Evolutionary conservation across 2,888 invertebrate species (phyloP).

Genomic region (Calameuta filiformis): DNA sequence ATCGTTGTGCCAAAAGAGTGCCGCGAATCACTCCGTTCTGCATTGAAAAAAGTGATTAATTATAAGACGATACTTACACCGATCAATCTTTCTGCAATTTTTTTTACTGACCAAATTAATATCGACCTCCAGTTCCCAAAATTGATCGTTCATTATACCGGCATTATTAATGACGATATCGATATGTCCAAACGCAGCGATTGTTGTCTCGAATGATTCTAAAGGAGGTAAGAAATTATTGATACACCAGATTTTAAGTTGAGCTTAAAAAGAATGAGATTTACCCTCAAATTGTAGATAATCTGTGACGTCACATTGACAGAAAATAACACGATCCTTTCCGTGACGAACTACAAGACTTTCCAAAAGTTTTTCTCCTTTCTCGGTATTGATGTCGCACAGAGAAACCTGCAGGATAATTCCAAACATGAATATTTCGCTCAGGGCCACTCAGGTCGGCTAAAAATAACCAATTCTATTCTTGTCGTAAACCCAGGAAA

Average conservation of each 20-base stretch:
- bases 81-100: not conserved
- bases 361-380: conserved; percentile 76
- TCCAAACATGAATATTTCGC: not conserved
- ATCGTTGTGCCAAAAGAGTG: conserved; percentile 78
- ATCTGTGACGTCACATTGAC: conserved; percentile 82
- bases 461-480: conserved; percentile 36
- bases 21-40: conserved; percentile 84
- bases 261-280: conserved; percentile 21
- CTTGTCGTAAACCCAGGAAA: conserved; percentile 8
- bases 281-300: conserved; percentile 82
- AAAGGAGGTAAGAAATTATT: conserved; percentile 27
- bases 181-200: conserved; percentile 77
- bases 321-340: conserved; percentile 77
- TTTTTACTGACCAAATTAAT: conserved; percentile 75
- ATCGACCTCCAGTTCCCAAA: conserved; percentile 81
- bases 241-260: conserved; percentile 4
- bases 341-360: conserved; percentile 75
- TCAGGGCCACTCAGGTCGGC: conserved; percentile 16
- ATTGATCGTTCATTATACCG: conserved; percentile 81
- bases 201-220: conserved; percentile 81
- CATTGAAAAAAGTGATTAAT: not conserved
- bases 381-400: conserved; percentile 79
- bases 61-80: not conserved
- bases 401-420: conserved; percentile 72
- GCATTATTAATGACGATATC: conserved; percentile 86